phyloP scores from a whole-genome alignment of 1,140 invertebrate species.

The Drosophila insularis region DNA sequence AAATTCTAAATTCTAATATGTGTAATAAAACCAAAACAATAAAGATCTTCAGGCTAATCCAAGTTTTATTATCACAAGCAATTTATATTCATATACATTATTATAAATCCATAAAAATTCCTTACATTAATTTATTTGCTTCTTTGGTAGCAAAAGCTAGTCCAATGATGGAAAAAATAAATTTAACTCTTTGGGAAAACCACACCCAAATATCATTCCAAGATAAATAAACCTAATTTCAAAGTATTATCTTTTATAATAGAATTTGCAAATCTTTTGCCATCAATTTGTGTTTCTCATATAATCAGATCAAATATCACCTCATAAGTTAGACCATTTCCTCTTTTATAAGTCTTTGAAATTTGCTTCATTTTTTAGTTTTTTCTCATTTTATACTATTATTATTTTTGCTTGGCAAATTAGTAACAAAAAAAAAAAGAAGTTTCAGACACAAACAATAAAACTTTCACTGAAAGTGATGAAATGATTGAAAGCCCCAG shows the following conservation, averaged over 20 bases:
- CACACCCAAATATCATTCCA: too few relatives aligned
- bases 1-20: too few relatives aligned
- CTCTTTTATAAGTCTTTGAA: constrained; percentile 5
- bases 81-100: too few relatives aligned
- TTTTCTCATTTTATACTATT: neutral
- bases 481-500: constrained; percentile 70
- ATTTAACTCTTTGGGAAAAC: too few relatives aligned
- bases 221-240: neutral
- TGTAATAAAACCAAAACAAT: too few relatives aligned
- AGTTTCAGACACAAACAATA: constrained; percentile 44
- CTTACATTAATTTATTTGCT: too few relatives aligned
- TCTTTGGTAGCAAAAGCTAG: too few relatives aligned
- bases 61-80: too few relatives aligned
- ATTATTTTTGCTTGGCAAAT: constrained; percentile 40
- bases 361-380: neutral
- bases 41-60: too few relatives aligned
- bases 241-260: neutral
- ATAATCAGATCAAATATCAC: neutral
- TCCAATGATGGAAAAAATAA: too few relatives aligned
- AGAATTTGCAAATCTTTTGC: neutral
- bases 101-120: too few relatives aligned
- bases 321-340: neutral
- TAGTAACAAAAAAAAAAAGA: constrained; percentile 37
- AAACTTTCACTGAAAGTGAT: constrained; percentile 59
- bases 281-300: neutral